A percentile compares a stretch with the other conserved stretches of the same genome.
phyloP scores from a whole-genome alignment of 2,113 vertebrate species.

The Nyctibius bracteatus region DNA sequence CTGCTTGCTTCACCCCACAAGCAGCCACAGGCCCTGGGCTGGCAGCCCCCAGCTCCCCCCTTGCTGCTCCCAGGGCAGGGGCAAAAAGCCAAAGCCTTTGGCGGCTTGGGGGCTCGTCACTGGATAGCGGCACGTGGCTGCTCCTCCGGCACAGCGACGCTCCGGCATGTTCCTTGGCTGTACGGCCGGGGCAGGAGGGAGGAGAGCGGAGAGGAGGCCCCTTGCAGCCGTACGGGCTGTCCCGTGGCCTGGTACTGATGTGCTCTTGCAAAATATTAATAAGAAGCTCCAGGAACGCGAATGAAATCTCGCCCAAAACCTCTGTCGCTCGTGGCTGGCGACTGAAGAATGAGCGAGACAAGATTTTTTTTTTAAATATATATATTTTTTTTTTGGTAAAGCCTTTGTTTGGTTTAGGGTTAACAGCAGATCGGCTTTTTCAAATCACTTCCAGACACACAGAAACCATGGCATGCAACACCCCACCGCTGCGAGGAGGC shows the following conservation, averaged over 20 bases:
- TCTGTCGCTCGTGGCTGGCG: neutral
- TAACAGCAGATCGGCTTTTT: slow-evolving; percentile 44
- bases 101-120: neutral
- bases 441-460: slow-evolving; percentile 70
- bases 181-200: neutral
- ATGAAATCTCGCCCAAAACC: neutral
- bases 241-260: neutral
- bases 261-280: neutral
- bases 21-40: accelerated
- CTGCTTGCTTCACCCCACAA: neutral
- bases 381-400: neutral
- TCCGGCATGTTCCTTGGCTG: neutral
- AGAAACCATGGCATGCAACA: slow-evolving; percentile 54
- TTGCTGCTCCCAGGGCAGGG: neutral
- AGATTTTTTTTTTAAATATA: neutral
- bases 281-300: neutral
- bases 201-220: neutral
- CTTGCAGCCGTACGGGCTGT: neutral
- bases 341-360: neutral
- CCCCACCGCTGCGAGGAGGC: neutral
- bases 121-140: accelerated
- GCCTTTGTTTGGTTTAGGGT: slow-evolving; percentile 61
- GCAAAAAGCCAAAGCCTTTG: neutral
- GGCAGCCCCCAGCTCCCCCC: neutral
- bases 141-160: neutral